Evolutionary conservation across 2,797 vertebrate species (phyloP).

Genomic region (Hemitrygon akajei): DNA sequence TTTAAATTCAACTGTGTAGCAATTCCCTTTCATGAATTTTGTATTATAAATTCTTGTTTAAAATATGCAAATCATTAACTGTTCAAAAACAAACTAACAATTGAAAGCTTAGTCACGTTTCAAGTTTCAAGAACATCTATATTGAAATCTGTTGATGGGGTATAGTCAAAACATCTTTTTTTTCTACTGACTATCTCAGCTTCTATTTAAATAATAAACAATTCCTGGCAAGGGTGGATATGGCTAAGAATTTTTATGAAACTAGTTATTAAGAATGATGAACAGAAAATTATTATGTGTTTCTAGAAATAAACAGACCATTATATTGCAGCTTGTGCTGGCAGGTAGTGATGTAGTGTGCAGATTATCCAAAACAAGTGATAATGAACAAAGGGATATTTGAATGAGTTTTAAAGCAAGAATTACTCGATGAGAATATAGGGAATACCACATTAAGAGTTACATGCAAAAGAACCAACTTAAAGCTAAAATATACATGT

Average conservation of each 20-base stretch:
- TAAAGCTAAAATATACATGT: neutral
- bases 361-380: neutral
- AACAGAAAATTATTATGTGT: slow-evolving; percentile 9
- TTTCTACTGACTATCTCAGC: neutral
- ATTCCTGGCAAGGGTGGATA: neutral
- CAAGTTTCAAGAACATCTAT: neutral
- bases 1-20: neutral
- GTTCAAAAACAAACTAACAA: neutral
- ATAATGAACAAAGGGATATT: neutral
- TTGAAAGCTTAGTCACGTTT: neutral
- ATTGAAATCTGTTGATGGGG: neutral
- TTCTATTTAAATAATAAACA: neutral
- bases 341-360: neutral
- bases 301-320: neutral
- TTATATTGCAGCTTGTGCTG: neutral
- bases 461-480: neutral
- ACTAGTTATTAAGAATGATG: neutral
- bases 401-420: neutral
- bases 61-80: neutral
- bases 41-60: neutral
- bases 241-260: neutral
- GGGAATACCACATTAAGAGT: neutral
- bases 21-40: neutral
- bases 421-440: neutral
- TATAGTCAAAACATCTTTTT: neutral